These are phyloP conservation scores for Ursus arctos DNA, from an alignment of 2,113 vertebrate genomes.

Conservation along the genomic window DNA sequence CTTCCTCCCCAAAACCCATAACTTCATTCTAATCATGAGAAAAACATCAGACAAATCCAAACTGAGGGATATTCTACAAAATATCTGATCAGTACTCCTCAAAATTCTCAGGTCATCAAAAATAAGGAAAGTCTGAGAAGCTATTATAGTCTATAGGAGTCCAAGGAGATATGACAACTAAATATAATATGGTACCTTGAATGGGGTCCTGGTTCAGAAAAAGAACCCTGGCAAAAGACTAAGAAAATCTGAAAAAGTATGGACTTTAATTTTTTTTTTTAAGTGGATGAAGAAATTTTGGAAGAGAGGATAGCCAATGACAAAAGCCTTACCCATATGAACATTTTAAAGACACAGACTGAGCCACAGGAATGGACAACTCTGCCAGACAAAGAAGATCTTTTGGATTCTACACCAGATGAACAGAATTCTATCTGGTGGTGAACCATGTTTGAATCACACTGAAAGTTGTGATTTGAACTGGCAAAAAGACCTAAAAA, in stretches of 20 bases:
- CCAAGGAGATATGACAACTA: background rate
- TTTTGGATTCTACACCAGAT: background rate
- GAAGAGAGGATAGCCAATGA: background rate
- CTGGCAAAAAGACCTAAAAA: conserved; percentile 90
- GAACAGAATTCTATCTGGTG: background rate
- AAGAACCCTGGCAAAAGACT: background rate
- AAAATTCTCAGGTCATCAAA: background rate
- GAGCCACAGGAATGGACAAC: background rate
- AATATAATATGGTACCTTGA: background rate
- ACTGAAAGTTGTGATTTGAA: background rate
- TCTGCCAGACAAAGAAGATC: background rate
- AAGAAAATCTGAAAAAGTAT: background rate
- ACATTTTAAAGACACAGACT: background rate
- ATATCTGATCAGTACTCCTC: background rate
- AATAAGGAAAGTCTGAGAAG: background rate
- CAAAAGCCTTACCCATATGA: background rate
- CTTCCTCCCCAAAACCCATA: background rate
- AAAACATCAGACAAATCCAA: background rate
- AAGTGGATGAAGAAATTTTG: background rate
- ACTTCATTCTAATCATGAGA: background rate
- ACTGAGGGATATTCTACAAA: background rate
- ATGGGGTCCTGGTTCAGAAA: background rate
- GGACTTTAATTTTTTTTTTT: background rate
- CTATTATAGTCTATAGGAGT: background rate
- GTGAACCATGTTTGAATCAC: background rate